These are phyloP conservation scores for Microchirus variegatus DNA, from an alignment of 2,797 vertebrate genomes.

Conservation along the genomic window DNA sequence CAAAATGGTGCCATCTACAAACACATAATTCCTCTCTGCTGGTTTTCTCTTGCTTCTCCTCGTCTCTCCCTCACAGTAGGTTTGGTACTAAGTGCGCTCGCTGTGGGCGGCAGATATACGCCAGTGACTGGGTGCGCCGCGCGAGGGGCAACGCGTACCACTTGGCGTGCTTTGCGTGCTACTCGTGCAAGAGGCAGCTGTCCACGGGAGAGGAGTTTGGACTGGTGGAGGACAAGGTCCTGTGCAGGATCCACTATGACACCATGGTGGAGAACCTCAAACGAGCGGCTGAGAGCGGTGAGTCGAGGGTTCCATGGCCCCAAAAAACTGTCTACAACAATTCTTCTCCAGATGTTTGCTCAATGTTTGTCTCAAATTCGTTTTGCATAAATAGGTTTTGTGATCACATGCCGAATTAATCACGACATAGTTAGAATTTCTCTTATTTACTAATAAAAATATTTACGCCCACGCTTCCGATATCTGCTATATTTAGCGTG, in stretches of 20 bases:
- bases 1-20: slow-evolving; percentile 8
- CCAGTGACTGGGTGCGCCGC: slow-evolving; percentile 98
- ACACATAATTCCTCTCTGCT: slow-evolving; percentile 33
- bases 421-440: not conserved
- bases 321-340: not conserved
- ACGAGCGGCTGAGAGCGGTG: slow-evolving; percentile 95
- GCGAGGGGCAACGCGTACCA: slow-evolving; percentile 97
- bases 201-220: slow-evolving; percentile 98
- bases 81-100: slow-evolving; percentile 99
- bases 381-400: not conserved
- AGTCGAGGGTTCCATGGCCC: slow-evolving; percentile 33
- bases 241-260: slow-evolving; percentile 98
- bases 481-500: not conserved
- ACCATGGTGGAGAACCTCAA: slow-evolving; percentile 99
- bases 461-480: not conserved
- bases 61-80: slow-evolving; percentile 86
- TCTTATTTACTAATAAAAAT: not conserved
- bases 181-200: slow-evolving; percentile 97
- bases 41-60: slow-evolving; percentile 22
- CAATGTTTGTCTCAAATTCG: not conserved
- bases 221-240: slow-evolving; percentile 96
- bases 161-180: slow-evolving; percentile 97
- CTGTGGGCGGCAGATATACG: slow-evolving; percentile 96
- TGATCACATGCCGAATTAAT: not conserved
- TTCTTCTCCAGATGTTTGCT: slow-evolving; percentile 31